Base-by-base conservation (phyloP, 2,797 vertebrate species). In the Meda fulgida region DNA sequence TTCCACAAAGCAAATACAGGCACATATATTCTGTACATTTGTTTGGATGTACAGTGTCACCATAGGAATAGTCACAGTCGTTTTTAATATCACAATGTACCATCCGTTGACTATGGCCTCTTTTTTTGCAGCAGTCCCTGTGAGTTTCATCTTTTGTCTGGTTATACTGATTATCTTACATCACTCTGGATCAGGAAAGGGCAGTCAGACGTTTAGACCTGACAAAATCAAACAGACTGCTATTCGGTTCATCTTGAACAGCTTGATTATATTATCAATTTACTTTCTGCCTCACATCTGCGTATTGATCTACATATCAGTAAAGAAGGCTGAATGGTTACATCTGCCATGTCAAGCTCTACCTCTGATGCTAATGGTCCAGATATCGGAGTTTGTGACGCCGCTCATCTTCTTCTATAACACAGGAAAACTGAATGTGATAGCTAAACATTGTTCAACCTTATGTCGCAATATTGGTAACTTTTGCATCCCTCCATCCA, bases 171-270 rank as follows among this genome's bases (percentile, higher is more conserved):
- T 36, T 18, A 63, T n/a, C 5, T 51, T 90, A 19, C 19, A n/a
- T 18, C 34, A 60, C 2, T 19, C 23, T 18, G 6, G 80, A 43
- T 78, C 67, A 2, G 46, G 65, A 55, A 72, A 34, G 1, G 6
- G 8, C 18, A 51, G 63, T 18, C 80, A 77, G 48, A 21, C 14
- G 0, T 19, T 66, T 8, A 65, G 75, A 69, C 31, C 71, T 5
- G 48, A 43, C 55, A 89, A 89, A 85, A 84, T 9, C 83, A 78
- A 78, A 63, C 75, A 53, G 48, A 84, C 36, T 11, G 87, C 88
- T 8, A 76, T 85, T 78, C 77, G 53, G 18, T 66, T 72, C 13
- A 58, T 88, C 26, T 60, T 80, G 76, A 29, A 48, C 23, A 90
- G 84, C 29, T 34, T 86, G 36, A 3, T 87, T 18, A 2, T 23